Evolutionary conservation across 2,888 invertebrate genomes (phyloP), one percentile per base, ranked within the genome.

Genomic region (Bellardia bayeri): DNA sequence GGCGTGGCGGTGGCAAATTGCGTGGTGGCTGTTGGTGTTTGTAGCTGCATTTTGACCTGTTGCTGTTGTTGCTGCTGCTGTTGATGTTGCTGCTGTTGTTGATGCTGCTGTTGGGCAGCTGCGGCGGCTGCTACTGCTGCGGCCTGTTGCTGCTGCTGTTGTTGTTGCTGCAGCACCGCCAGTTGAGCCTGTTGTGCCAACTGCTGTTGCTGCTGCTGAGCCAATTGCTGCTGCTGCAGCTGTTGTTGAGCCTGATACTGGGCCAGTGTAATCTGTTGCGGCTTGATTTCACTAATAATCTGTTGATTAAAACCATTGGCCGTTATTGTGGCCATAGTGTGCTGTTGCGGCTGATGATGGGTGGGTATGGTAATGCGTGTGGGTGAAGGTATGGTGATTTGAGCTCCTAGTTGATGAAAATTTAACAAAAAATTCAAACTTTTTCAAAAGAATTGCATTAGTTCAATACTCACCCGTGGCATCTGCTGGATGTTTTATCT

Each of bases 221-320:
- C 90, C n/a, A 88, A 76, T 64, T 88, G 89, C n/a, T 89, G 89
- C 51, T 89, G 89, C 72, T 92, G 91, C 86, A 92, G 91, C 76
- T 92, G 91, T 84, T 93, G 92, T 86, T 93, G 92, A 54, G 93
- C 92, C 89, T 93, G 93, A 74, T 92, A 92, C 85, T 93, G 93
- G 3, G 93, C 93, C 82, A 92, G 83, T 2, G 93, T 92, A 11
- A 93, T 92, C 76, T 92, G 92, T 86, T 92, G 92, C 1, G 92
- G 91, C 84, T 93, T 93, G 33, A 92, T 91, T 88, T 93, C 92
- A 82, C 93, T 91, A 71, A 93, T 93, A 69, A 93, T 92, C 88
- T 93, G 93, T 82, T 93, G 93, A 88, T 93, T 93, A 84, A 92
- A 93, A 74, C 92, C 91, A 71, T 91, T 91, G 13, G 92, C 91